Percentiles rank a stretch among this genome's conserved stretches.
phyloP scores from a whole-genome alignment of 2,888 invertebrate genomes.

The Acleris literana region DNA sequence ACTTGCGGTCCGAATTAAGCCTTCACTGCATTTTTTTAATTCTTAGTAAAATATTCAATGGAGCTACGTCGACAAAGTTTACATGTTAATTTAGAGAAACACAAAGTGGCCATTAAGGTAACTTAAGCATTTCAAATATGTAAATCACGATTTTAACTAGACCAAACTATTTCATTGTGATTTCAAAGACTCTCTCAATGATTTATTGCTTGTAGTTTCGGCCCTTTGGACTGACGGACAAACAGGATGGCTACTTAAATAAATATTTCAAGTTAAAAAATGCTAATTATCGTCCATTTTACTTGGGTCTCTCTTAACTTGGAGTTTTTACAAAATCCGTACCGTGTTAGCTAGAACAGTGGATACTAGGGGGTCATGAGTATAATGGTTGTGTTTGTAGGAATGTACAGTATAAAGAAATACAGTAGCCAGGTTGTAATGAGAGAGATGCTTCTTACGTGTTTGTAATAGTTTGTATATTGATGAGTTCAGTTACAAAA shows the following conservation, averaged over 20 bases:
- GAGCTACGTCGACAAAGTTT: constrained; percentile 25
- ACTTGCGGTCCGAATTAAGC: constrained; percentile 13
- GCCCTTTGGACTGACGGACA: constrained; percentile 59
- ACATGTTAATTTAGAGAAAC: constrained; percentile 35
- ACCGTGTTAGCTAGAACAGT: constrained; percentile 25
- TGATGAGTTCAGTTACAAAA: constrained; percentile 43
- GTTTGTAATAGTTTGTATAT: constrained; percentile 46
- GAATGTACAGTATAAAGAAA: constrained; percentile 39
- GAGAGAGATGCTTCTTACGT: constrained; percentile 44
- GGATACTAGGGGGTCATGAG: constrained; percentile 23
- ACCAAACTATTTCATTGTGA: constrained; percentile 43
- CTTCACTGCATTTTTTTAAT: constrained; percentile 7
- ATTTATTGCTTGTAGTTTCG: constrained; percentile 56
- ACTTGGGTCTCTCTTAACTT: constrained; percentile 29
- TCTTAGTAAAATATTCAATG: constrained; percentile 9
- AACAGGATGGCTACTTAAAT: constrained; percentile 68
- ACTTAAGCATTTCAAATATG: constrained; percentile 33
- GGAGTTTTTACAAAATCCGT: constrained; percentile 39
- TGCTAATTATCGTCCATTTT: constrained; percentile 49
- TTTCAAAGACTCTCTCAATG: constrained; percentile 48
- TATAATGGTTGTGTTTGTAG: constrained; percentile 36
- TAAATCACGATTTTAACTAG: constrained; percentile 36
- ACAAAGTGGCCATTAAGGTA: constrained; percentile 28
- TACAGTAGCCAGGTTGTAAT: constrained; percentile 50
- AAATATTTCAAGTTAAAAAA: constrained; percentile 66